phyloP scores from a whole-genome alignment of 1,140 invertebrate genomes.

The Thaumetopoea pityocampa region DNA sequence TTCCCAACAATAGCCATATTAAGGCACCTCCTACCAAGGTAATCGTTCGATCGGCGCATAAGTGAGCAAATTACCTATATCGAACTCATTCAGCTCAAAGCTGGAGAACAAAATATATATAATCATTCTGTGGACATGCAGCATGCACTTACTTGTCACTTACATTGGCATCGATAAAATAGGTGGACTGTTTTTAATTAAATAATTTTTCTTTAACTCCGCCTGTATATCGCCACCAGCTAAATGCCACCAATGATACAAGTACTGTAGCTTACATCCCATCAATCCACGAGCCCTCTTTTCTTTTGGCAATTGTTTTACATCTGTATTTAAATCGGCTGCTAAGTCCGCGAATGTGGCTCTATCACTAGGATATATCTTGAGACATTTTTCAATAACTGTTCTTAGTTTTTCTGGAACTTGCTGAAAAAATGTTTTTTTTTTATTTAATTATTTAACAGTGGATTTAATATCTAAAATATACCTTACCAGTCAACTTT shows the following conservation, averaged over 20 bases:
- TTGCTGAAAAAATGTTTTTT: too few species aligned
- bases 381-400: conserved; percentile 82
- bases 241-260: conserved; percentile 97
- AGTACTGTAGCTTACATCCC: conserved; percentile 83
- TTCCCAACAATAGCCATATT: too few species aligned
- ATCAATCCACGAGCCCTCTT: conserved; percentile 73
- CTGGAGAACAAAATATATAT: too few species aligned
- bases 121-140: too few species aligned
- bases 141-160: too few species aligned
- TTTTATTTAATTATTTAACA: too few species aligned
- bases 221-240: conserved; percentile 95
- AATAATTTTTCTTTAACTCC: conserved; percentile 93
- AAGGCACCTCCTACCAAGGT: too few species aligned
- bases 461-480: too few species aligned
- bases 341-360: conserved; percentile 76
- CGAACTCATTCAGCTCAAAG: too few species aligned
- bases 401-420: conserved; percentile 78
- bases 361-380: conserved; percentile 80
- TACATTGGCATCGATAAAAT: conserved; percentile 87
- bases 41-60: too few species aligned
- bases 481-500: too few species aligned
- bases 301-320: conserved; percentile 39
- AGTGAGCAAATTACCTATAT: too few species aligned
- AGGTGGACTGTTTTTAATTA: conserved; percentile 88
- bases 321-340: conserved; percentile 67